Evolutionary conservation across 2,888 invertebrate genomes (phyloP), one percentile per base, ranked within the genome.

Genomic region (Drosophila diplacantha): DNA sequence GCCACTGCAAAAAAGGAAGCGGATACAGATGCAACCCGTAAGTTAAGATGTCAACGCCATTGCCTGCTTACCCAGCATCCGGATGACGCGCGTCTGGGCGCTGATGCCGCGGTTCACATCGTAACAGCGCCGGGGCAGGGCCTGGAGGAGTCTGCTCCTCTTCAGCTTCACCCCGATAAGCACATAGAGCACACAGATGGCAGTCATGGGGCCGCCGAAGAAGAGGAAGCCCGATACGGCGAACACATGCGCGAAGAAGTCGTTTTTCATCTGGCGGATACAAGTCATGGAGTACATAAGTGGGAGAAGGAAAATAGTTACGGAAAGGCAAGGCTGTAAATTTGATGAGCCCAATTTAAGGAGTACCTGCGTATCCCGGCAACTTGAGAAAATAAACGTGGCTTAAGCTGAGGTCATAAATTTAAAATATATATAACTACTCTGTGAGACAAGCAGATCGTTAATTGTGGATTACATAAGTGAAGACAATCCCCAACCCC

Each of bases 191-290:
- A 95, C 93, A 29, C 93, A 92, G 85, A 96, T 95, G 70, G 96
- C 90, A 35, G 94, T 93, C 95, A 96, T 95, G 3, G 96, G 96
- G 43, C 93, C 92, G 39, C 95, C 92, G 86, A 96, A 96, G 88
- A 96, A 95, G 76, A 96, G 88, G 85, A 93, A 92, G 77, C 93
- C 93, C 34, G 96, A 95, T 81, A 95, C 91, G 81, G 94, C 93
- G 84, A 95, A 95, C 70, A 93, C 92, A 88, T 94, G 92, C 61
- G 92, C 91, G 44, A 85, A 83, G 88, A 89, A 81, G 86, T 87
- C 73, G 83, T 88, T 83, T 75, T 87, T 86, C 72, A 88, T 87
- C 88, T 88, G 79, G 16, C 20, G 41, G 16, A 54, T 41, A 54
- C 29, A 54, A 43, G 41, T 34, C 49, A 31, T 16, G 39, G 39